Evolutionary conservation across 2,797 vertebrate species (phyloP).

Genomic region (Paratrypauchen microcephalus): DNA sequence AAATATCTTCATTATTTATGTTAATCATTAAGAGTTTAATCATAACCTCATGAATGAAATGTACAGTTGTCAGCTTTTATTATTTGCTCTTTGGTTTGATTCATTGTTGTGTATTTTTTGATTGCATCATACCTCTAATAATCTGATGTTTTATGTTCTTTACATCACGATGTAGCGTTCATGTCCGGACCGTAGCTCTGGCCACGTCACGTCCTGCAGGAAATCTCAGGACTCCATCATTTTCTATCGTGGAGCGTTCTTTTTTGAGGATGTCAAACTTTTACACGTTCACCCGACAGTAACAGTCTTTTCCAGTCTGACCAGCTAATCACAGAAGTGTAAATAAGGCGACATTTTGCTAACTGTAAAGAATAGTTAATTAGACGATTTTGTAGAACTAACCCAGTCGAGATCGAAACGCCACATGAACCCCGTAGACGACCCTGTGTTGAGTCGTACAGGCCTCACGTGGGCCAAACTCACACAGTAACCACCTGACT

Average conservation of each 20-base stretch:
- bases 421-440: slow-evolving; percentile 42
- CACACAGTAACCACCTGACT: slow-evolving; percentile 50
- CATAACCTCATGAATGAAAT: slow-evolving; percentile 75
- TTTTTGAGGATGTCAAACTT: slow-evolving; percentile 43
- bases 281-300: slow-evolving; percentile 30
- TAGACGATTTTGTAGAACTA: slow-evolving; percentile 51
- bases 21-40: slow-evolving; percentile 69
- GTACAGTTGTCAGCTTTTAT: slow-evolving; percentile 59
- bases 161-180: slow-evolving; percentile 62
- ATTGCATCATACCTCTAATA: slow-evolving; percentile 72
- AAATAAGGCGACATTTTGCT: slow-evolving; percentile 45
- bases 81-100: slow-evolving; percentile 47
- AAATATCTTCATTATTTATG: slow-evolving; percentile 59
- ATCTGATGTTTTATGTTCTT: slow-evolving; percentile 62
- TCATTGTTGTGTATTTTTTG: slow-evolving; percentile 57
- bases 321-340: slow-evolving; percentile 29
- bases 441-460: slow-evolving; percentile 38
- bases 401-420: slow-evolving; percentile 31
- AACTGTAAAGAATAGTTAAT: slow-evolving; percentile 40
- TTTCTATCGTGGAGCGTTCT: slow-evolving; percentile 32
- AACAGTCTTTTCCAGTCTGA: slow-evolving; percentile 37
- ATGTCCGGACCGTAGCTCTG: slow-evolving; percentile 63
- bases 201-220: slow-evolving; percentile 51
- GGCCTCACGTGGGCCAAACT: slow-evolving; percentile 77
- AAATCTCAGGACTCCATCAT: slow-evolving; percentile 27